Evolutionary conservation across 2,113 vertebrate genomes (phyloP).

Genomic region (Calyptommatus sinebrachiatus): DNA sequence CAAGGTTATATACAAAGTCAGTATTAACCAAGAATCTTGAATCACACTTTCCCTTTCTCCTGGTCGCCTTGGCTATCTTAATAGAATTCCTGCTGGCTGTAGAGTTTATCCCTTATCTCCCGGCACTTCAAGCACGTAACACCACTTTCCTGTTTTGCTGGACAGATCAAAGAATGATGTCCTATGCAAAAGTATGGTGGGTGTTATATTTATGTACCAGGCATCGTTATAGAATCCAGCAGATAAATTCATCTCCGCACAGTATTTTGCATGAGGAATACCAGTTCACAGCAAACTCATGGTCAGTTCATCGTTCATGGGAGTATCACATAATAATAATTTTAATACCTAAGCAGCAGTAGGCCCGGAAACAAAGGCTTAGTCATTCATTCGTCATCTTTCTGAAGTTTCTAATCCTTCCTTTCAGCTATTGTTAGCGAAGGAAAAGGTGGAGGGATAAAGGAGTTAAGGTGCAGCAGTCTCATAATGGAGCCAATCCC

Average conservation of each 20-base stretch:
- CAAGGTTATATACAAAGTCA: neutral
- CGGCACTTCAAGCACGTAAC: neutral
- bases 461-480: neutral
- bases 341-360: neutral
- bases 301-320: neutral
- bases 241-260: neutral
- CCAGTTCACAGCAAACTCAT: neutral
- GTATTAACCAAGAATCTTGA: neutral
- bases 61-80: too few species aligned
- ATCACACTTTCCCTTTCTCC: neutral
- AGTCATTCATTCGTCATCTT: neutral
- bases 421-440: conserved; percentile 16
- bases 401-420: conserved; percentile 12
- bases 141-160: neutral
- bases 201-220: neutral
- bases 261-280: neutral
- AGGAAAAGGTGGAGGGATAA: conserved; percentile 17
- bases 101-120: neutral
- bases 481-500: neutral
- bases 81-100: neutral
- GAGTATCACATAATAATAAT: neutral
- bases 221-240: too few species aligned
- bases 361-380: neutral
- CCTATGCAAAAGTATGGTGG: neutral
- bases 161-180: neutral